A percentile compares a stretch with the other conserved stretches of the same genome.
Evolutionary conservation across 1,140 invertebrate species (phyloP).

Genomic region (Pseudomyrmex sp.): DNA sequence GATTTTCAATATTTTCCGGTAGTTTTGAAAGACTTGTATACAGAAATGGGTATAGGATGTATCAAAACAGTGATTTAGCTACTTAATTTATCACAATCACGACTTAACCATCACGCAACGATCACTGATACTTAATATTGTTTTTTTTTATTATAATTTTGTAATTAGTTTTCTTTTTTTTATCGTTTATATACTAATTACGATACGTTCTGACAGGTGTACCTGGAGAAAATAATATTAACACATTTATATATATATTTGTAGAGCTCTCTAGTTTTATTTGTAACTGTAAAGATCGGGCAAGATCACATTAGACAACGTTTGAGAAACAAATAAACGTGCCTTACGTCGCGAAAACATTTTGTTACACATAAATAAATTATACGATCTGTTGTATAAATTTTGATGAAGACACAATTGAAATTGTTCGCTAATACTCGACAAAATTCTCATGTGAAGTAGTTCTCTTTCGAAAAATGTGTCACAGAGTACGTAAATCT

Average conservation of each 20-base stretch:
- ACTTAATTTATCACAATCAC: slow-evolving; percentile 1
- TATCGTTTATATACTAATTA: slow-evolving; percentile 21
- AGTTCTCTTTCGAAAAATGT: background rate
- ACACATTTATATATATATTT: slow-evolving; percentile 31
- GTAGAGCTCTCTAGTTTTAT: slow-evolving; percentile 48
- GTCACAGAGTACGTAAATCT: slow-evolving; percentile 19
- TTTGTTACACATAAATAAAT: slow-evolving; percentile 22
- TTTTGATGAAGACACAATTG: background rate
- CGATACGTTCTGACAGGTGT: slow-evolving; percentile 57
- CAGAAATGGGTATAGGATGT: background rate
- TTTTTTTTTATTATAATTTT: slow-evolving; percentile 37
- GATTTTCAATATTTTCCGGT: too few relatives aligned
- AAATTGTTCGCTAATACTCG: slow-evolving; percentile 1
- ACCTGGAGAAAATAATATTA: slow-evolving; percentile 66
- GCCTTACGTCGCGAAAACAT: slow-evolving; percentile 55
- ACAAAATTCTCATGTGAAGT: slow-evolving; percentile 5
- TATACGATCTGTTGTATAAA: slow-evolving; percentile 34
- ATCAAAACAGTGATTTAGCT: slow-evolving; percentile 5
- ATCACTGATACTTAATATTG: slow-evolving; percentile 31
- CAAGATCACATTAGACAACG: slow-evolving; percentile 34
- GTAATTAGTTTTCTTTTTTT: slow-evolving; percentile 19
- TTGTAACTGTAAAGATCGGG: background rate
- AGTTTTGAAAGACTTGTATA: too few relatives aligned
- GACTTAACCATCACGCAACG: background rate
- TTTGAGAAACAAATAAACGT: slow-evolving; percentile 45